Percentiles rank a stretch among this genome's conserved stretches.
These are phyloP conservation scores for Pardalotus punctatus DNA, from an alignment of 2,113 vertebrate genomes.

Conservation along the genomic window DNA sequence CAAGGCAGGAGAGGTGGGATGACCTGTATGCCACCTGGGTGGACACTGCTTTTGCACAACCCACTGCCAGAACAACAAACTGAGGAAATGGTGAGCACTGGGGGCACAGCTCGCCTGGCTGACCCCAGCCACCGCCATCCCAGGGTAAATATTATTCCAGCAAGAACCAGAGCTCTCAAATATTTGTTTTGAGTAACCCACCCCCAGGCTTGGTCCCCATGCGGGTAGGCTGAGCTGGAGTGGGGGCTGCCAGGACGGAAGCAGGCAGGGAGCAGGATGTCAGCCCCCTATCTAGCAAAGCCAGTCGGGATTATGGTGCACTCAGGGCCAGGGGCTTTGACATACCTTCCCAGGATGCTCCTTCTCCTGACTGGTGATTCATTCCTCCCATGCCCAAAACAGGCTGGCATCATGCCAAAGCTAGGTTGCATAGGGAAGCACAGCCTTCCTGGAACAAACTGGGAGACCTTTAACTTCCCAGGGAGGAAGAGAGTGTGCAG, in stretches of 20 bases:
- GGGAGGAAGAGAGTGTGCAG: slow-evolving; percentile 38
- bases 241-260: neutral
- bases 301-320: neutral
- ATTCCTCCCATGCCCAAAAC: neutral
- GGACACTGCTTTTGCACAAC: neutral
- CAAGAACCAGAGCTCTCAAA: neutral
- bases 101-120: neutral
- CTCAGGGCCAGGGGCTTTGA: neutral
- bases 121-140: neutral
- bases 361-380: neutral
- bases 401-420: neutral
- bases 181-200: neutral
- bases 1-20: neutral
- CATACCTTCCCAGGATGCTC: neutral
- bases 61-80: neutral
- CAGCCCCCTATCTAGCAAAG: neutral
- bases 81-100: neutral
- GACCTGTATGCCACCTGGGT: neutral
- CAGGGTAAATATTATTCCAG: slow-evolving; percentile 21
- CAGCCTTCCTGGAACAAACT: slow-evolving; percentile 3
- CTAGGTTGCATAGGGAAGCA: neutral
- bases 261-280: neutral
- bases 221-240: neutral
- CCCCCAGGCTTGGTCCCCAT: neutral
- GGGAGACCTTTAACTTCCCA: neutral